phyloP scores from a whole-genome alignment of 2,888 invertebrate species.

The Hirtodrosophila histrioides region DNA sequence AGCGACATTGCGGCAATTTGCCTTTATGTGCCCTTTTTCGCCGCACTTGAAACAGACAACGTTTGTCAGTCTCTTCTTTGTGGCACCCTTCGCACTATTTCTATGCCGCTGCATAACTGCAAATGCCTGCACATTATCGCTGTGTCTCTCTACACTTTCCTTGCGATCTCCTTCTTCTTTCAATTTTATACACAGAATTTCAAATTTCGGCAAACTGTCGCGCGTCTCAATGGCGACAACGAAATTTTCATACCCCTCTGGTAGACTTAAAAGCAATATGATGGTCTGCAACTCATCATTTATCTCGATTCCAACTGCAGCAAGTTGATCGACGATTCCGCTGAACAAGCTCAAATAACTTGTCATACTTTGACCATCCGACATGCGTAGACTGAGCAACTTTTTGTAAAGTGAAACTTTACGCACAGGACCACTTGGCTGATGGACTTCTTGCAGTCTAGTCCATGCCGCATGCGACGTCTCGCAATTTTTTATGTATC shows the following conservation, averaged over 20 bases:
- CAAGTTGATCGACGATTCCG: neutral
- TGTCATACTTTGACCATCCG: neutral
- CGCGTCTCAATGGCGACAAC: slow-evolving; percentile 14
- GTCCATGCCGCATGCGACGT: neutral
- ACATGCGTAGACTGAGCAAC: neutral
- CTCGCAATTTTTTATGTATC: slow-evolving; percentile 6
- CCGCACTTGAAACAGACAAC: slow-evolving; percentile 4
- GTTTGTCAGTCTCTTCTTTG: neutral
- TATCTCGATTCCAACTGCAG: neutral
- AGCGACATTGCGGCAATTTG: neutral
- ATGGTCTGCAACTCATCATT: neutral
- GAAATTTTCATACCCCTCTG: slow-evolving; percentile 8
- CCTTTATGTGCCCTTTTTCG: slow-evolving; percentile 7
- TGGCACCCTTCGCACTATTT: neutral
- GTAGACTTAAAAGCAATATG: slow-evolving; percentile 9
- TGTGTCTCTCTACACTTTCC: neutral
- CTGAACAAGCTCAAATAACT: neutral
- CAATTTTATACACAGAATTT: no score
- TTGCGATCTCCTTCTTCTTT: no score
- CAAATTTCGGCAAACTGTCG: slow-evolving; percentile 8
- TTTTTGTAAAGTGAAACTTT: neutral
- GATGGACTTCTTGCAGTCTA: slow-evolving; percentile 10
- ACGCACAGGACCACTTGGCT: slow-evolving; percentile 9
- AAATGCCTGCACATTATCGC: neutral
- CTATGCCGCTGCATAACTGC: neutral